phyloP scores from a whole-genome alignment of 2,113 vertebrate species.

The Sceloporus tristichus region DNA sequence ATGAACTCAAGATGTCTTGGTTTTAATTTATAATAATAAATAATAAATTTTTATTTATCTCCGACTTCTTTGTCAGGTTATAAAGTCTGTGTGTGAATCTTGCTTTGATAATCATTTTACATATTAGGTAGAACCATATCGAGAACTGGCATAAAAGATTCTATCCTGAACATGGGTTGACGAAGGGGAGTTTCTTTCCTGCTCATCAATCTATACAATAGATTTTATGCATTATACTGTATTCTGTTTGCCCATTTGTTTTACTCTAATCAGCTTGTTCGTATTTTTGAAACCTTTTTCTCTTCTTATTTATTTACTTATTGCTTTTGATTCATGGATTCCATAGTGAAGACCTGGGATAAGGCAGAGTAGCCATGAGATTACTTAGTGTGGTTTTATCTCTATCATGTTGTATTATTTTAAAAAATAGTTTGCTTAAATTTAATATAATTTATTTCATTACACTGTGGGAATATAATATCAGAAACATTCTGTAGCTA shows the following conservation, averaged over 20 bases:
- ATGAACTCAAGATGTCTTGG: background rate
- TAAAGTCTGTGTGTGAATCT: background rate
- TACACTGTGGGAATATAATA: conserved; percentile 40
- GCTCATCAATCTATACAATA: background rate
- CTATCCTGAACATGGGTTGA: background rate
- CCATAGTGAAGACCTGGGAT: background rate
- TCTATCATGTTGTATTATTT: conserved; percentile 13
- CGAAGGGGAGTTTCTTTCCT: background rate
- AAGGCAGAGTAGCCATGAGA: background rate
- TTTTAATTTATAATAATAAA: background rate
- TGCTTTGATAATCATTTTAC: background rate
- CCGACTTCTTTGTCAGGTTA: background rate
- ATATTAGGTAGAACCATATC: background rate
- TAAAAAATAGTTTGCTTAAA: conserved; percentile 35
- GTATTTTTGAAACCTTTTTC: background rate
- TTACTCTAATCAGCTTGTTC: background rate
- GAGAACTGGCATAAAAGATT: background rate
- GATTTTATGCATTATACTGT: background rate
- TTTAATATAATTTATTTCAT: conserved; percentile 15
- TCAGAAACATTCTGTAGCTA: conserved; percentile 40
- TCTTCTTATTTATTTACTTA: background rate
- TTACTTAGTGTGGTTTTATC: conserved; percentile 7
- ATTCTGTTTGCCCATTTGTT: background rate
- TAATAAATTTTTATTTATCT: too few relatives aligned
- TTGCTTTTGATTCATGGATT: background rate